A percentile compares a stretch with the other conserved stretches of the same genome.
Conservation (phyloP, 2,797 vertebrate species). For the Distichodus sexfasciatus region DNA sequence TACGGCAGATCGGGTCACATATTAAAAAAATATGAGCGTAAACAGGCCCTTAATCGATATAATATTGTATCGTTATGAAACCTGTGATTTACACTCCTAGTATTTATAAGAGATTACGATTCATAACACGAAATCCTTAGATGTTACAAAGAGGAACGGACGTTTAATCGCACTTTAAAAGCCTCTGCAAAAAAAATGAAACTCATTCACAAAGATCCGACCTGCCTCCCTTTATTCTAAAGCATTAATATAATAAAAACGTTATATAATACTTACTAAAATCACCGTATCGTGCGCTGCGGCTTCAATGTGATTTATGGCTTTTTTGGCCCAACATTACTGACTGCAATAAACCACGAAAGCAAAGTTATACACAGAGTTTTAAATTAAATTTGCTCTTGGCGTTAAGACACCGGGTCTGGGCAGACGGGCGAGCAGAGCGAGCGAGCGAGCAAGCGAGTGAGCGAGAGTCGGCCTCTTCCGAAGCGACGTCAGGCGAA, state of each 20-base stretch:
- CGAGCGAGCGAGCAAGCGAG: no score
- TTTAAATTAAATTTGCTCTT: constrained; percentile 33
- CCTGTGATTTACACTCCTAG: no score
- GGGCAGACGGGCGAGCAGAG: neutral
- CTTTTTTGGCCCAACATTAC: neutral
- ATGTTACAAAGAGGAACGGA: constrained; percentile 9
- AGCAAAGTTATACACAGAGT: constrained; percentile 9
- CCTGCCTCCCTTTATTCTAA: neutral
- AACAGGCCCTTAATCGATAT: no score
- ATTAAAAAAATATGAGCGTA: no score
- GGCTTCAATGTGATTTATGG: constrained; percentile 16
- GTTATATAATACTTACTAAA: neutral
- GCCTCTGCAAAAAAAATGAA: neutral
- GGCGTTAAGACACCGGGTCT: constrained; percentile 14
- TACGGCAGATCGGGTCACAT: no score
- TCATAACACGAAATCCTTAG: no score
- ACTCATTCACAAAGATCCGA: neutral
- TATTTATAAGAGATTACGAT: no score
- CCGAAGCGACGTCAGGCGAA: constrained; percentile 23
- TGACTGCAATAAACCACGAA: constrained; percentile 11
- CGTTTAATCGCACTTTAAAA: neutral
- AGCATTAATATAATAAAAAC: constrained; percentile 11
- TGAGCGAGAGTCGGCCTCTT: constrained; percentile 23
- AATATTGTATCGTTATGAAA: no score
- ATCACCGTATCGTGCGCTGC: neutral